Evolutionary conservation across 2,797 vertebrate species (phyloP).

Genomic region (Kryptopterus vitreolus): DNA sequence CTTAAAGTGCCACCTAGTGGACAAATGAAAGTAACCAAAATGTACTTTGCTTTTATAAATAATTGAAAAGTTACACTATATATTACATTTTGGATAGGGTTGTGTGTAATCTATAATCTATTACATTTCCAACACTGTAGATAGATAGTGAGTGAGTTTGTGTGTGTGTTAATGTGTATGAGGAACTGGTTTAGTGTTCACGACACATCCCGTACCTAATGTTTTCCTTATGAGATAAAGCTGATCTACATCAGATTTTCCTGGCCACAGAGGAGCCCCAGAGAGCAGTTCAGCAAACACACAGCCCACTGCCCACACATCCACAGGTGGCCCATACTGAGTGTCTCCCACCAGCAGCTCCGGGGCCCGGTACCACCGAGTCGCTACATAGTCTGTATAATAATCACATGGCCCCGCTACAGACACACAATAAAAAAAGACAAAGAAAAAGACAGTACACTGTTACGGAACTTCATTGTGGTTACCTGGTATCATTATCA

Average conservation of each 20-base stretch:
- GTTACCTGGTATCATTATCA: background rate
- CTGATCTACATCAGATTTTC: slow-evolving; percentile 91
- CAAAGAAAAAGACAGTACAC: background rate
- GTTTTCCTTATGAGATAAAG: slow-evolving; percentile 90
- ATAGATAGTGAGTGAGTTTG: too few species aligned
- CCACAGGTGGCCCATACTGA: slow-evolving; percentile 88
- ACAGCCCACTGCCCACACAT: slow-evolving; percentile 93
- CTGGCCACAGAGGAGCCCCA: slow-evolving; percentile 88
- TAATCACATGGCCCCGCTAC: slow-evolving; percentile 88
- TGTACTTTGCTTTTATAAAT: too few species aligned
- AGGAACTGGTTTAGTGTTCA: background rate
- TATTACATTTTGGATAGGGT: too few species aligned
- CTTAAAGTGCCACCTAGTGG: too few species aligned
- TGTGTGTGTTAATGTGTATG: too few species aligned
- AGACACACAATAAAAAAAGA: slow-evolving; percentile 5
- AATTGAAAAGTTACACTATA: too few species aligned
- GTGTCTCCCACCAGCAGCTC: slow-evolving; percentile 93
- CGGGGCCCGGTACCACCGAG: slow-evolving; percentile 89
- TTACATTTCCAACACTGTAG: too few species aligned
- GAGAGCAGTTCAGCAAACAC: slow-evolving; percentile 91
- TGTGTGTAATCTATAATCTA: too few species aligned
- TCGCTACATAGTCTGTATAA: slow-evolving; percentile 96
- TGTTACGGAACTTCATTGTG: background rate
- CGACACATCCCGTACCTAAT: slow-evolving; percentile 75
- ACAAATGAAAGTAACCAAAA: too few species aligned